Conservation (phyloP, 2,113 vertebrate species). For the Myrmecophaga tridactyla region DNA sequence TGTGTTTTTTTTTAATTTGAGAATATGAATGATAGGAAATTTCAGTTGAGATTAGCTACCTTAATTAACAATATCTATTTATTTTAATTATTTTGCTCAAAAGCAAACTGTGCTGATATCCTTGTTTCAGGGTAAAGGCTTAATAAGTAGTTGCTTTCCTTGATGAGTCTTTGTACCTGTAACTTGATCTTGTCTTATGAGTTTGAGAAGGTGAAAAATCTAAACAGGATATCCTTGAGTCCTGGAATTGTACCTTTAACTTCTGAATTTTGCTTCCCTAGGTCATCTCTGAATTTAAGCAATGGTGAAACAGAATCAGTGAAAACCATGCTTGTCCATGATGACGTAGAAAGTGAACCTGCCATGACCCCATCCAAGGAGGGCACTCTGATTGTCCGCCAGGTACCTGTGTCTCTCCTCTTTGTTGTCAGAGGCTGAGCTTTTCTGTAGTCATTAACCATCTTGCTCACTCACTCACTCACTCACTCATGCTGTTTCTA, state of each 20-base stretch:
- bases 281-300: conserved; percentile 92
- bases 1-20: background rate
- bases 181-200: background rate
- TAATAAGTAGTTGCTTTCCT: background rate
- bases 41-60: background rate
- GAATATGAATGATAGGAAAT: background rate
- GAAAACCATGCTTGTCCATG: conserved; percentile 97
- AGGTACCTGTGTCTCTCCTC: conserved; percentile 87
- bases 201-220: background rate
- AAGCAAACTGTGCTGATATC: background rate
- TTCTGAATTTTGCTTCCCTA: conserved; percentile 66
- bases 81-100: background rate
- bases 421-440: conserved; percentile 58
- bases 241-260: background rate
- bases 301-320: conserved; percentile 97
- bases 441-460: conserved; percentile 83
- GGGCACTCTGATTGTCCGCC: conserved; percentile 96
- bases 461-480: conserved; percentile 79
- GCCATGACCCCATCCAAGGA: conserved; percentile 97
- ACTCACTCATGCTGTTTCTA: conserved; percentile 85
- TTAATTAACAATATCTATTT: background rate
- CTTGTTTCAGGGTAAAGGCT: background rate
- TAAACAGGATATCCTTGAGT: background rate
- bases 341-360: conserved; percentile 93
- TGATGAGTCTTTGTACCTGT: background rate